Percentiles rank a stretch among this genome's conserved stretches.
These are phyloP conservation scores for Drosophila niveifrons DNA, from an alignment of 2,888 invertebrate species.

Conservation along the genomic window DNA sequence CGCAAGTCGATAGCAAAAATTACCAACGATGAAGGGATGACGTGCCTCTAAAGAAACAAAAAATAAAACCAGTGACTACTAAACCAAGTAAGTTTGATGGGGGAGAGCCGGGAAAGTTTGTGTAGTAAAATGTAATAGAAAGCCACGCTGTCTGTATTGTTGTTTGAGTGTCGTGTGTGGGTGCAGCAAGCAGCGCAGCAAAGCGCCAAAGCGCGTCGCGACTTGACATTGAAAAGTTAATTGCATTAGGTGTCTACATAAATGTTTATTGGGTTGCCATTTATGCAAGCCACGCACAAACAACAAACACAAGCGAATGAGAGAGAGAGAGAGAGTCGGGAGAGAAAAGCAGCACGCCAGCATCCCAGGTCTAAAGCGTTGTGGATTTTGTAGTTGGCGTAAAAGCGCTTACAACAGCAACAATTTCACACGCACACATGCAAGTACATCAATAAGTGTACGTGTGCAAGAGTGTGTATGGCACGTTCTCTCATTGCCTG, in stretches of 20 bases:
- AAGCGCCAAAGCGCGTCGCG: conserved; percentile 43
- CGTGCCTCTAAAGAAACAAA: conserved; percentile 30
- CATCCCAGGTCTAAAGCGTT: conserved; percentile 50
- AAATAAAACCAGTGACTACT: neutral
- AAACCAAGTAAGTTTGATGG: conserved; percentile 42
- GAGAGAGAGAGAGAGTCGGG: conserved; percentile 20
- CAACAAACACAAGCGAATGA: conserved; percentile 34
- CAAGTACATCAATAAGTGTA: conserved; percentile 10
- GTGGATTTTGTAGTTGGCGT: conserved; percentile 63
- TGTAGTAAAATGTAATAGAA: conserved; percentile 45
- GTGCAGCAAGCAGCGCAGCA: conserved; percentile 19
- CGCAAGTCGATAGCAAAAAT: conserved; percentile 38
- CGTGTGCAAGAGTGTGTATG: conserved; percentile 12
- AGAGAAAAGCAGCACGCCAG: conserved; percentile 34
- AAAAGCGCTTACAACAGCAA: conserved; percentile 68
- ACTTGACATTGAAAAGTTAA: conserved; percentile 72
- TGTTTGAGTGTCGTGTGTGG: conserved; percentile 28
- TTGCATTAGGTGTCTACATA: conserved; percentile 50
- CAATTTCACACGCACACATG: conserved; percentile 43
- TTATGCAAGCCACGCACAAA: conserved; percentile 73
- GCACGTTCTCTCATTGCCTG: conserved; percentile 42
- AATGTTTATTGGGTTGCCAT: conserved; percentile 68
- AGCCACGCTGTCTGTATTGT: conserved; percentile 49
- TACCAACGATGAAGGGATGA: conserved; percentile 50
- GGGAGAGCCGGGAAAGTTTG: conserved; percentile 11